Base-by-base conservation (phyloP, 2,797 vertebrate species). In the Lateolabrax maculatus region DNA sequence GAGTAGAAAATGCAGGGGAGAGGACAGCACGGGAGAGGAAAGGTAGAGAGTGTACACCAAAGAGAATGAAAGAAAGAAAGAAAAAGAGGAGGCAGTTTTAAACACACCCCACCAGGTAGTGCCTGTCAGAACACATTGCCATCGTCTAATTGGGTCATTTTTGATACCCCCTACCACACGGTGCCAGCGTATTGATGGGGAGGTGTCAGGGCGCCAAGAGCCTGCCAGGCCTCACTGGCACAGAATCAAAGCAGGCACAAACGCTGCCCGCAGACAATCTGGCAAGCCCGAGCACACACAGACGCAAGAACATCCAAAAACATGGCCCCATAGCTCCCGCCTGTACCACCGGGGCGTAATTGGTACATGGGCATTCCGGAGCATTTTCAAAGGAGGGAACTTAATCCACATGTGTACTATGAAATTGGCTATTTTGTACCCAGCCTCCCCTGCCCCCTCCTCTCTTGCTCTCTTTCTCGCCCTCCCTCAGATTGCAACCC, bases 361-460 rank as follows among this genome's bases (percentile, higher is more conserved):
- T 95, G 94, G 90, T 95, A 95, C 95, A 96, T 92, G 93, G 93
- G 95, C 95, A 95, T 94, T 94, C 91, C 90, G 58, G 86, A 89
- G 87, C 74, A 16, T 89, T 92, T 95, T 95, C 93, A 95, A 96
- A 95, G 93, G 90, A 87, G 78, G 91, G 92, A 90, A 90, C 92
- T 92, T 96, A 96, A 96, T 96, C 95, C 95, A 94, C 93, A 95
- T 93, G 93, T 95, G 93, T 94, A 94, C 90, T 95, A 95, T 95
- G 94, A 96, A 96, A 96, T 96, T 94, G 94, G 92, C 90, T 89
- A 91, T 93, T 96, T 95, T 95, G 93, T 95, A 94, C 77, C 89
- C 83, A 68, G 74, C 87, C 48, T 55, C 79, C 83, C 80, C 84
- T 34, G 58, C 55, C 44, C 55, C 25, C 56, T 48, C 74, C 73